Percentiles rank a stretch among this genome's conserved stretches.
Evolutionary conservation across 2,797 vertebrate species (phyloP).

Genomic region (Manis crassicaudata): DNA sequence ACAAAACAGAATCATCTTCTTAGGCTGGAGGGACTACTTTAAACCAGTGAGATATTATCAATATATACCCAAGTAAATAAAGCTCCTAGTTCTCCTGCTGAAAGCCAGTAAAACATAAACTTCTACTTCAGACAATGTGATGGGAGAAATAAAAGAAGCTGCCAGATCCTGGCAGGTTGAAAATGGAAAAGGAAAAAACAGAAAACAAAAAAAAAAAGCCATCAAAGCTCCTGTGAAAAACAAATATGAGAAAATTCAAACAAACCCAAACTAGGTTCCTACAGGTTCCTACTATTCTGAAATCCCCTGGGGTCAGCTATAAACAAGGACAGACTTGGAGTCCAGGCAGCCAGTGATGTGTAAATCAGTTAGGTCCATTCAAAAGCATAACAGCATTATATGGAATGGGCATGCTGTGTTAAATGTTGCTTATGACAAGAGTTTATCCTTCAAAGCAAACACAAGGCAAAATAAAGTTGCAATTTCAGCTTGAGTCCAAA

Average conservation of each 20-base stretch:
- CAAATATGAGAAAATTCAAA: conserved; percentile 32
- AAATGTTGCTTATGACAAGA: neutral
- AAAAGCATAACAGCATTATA: conserved; percentile 23
- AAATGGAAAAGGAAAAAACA: conserved; percentile 1
- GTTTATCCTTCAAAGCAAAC: conserved; percentile 39
- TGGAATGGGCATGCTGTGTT: conserved; percentile 19
- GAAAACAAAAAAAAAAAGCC: neutral
- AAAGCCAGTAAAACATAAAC: conserved; percentile 78
- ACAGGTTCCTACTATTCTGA: neutral
- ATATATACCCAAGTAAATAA: conserved; percentile 67
- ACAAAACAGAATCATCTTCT: neutral
- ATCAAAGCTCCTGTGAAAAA: conserved; percentile 64
- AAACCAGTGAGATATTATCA: conserved; percentile 54
- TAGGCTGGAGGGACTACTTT: neutral
- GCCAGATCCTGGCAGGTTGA: conserved; percentile 40
- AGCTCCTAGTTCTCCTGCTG: conserved; percentile 60
- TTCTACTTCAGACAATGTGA: conserved; percentile 63
- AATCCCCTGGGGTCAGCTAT: neutral
- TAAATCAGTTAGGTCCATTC: conserved; percentile 48
- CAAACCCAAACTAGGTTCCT: neutral
- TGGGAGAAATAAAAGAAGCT: conserved; percentile 20
- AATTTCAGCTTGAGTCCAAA: conserved; percentile 79
- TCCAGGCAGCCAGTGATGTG: neutral
- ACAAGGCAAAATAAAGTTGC: conserved; percentile 85
- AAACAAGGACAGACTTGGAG: conserved; percentile 54